Conservation (phyloP, 2,888 invertebrate genomes). For the Pheosia tremula region DNA sequence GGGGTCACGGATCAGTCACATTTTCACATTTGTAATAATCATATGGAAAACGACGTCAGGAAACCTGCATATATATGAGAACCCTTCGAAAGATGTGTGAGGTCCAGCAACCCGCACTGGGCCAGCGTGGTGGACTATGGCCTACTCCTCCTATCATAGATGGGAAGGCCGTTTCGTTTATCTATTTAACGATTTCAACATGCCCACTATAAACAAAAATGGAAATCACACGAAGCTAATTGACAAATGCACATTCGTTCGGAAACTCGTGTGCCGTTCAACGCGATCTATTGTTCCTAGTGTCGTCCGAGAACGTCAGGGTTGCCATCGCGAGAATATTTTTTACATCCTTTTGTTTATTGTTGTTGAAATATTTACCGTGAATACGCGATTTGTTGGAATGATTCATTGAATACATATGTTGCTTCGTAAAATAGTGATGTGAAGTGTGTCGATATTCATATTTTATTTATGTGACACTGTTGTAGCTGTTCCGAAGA, state of each 20-base stretch:
- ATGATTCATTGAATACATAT: conserved; percentile 1
- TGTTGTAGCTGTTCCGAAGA: not conserved
- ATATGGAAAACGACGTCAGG: too few relatives aligned
- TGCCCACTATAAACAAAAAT: not conserved
- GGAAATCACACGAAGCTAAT: conserved; percentile 28
- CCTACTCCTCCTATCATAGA: too few relatives aligned
- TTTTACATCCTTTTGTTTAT: conserved; percentile 41
- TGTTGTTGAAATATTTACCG: conserved; percentile 23
- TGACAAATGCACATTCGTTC: conserved; percentile 37
- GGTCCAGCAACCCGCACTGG: too few relatives aligned
- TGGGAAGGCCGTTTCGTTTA: not conserved
- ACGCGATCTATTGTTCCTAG: conserved; percentile 40
- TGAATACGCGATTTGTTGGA: conserved; percentile 14
- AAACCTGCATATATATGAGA: too few relatives aligned
- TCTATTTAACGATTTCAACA: conserved; percentile 14
- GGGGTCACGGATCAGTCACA: too few relatives aligned
- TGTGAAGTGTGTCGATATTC: not conserved
- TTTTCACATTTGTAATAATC: too few relatives aligned
- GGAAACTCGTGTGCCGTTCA: conserved; percentile 34
- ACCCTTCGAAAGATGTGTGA: too few relatives aligned
- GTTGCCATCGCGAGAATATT: conserved; percentile 38
- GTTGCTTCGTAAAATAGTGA: conserved; percentile 7
- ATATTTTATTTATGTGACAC: not conserved
- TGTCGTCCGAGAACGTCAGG: conserved; percentile 37
- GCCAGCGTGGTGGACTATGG: too few relatives aligned